Percentiles rank a stretch among this genome's conserved stretches.
These are phyloP conservation scores for Enoplosus armatus DNA, from an alignment of 2,797 vertebrate species.

Conservation along the genomic window DNA sequence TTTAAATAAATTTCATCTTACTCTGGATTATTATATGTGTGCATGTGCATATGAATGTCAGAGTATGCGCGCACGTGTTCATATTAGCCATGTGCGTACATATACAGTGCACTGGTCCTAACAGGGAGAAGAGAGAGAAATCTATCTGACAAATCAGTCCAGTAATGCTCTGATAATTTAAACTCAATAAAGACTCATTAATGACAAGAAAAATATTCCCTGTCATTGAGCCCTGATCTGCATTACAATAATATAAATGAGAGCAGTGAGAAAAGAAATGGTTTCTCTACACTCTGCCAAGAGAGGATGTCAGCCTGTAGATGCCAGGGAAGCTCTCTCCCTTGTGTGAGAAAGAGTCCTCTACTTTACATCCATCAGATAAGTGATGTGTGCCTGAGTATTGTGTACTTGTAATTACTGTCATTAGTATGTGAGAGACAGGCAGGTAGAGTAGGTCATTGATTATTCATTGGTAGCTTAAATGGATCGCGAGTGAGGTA, in stretches of 20 bases:
- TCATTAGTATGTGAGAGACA: constrained; percentile 50
- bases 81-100: background rate
- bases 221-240: constrained; percentile 38
- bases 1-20: constrained; percentile 67
- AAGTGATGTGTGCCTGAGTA: background rate
- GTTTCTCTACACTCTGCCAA: constrained; percentile 20
- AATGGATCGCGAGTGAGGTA: constrained; percentile 29
- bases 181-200: constrained; percentile 59
- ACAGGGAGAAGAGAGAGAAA: constrained; percentile 57
- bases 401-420: constrained; percentile 50
- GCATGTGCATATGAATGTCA: background rate
- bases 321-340: constrained; percentile 20
- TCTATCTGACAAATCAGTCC: constrained; percentile 58
- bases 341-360: constrained; percentile 15
- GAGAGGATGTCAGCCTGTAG: constrained; percentile 14
- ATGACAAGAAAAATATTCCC: constrained; percentile 41
- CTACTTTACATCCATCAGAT: constrained; percentile 36
- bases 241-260: constrained; percentile 29
- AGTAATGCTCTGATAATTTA: constrained; percentile 62
- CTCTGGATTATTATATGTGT: constrained; percentile 21
- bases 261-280: constrained; percentile 20
- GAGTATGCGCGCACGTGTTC: background rate
- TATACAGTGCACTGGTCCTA: background rate
- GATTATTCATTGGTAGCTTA: constrained; percentile 52
- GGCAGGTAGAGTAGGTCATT: constrained; percentile 33